phyloP scores from a whole-genome alignment of 2,113 vertebrate genomes.

The Pagrus major region DNA sequence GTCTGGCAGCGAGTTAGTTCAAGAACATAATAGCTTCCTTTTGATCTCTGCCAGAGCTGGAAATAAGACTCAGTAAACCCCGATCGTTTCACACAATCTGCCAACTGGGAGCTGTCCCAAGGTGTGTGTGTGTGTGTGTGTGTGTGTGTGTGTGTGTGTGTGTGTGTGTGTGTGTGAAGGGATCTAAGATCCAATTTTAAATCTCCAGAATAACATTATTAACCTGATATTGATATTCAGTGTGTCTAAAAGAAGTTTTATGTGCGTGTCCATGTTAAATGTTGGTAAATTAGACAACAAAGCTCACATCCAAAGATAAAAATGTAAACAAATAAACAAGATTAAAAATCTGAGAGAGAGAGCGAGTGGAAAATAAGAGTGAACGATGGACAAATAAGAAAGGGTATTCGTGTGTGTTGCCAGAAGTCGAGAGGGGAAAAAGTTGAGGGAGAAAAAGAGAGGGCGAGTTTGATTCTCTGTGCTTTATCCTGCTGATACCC shows the following conservation, averaged over 20 bases:
- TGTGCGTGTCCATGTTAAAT: background rate
- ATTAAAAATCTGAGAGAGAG: no score
- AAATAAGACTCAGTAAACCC: slow-evolving; percentile 59
- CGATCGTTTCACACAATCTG: slow-evolving; percentile 40
- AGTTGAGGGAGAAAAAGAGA: background rate
- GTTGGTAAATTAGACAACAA: background rate
- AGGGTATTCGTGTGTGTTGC: slow-evolving; percentile 12
- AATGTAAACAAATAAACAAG: background rate
- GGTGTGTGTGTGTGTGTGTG: slow-evolving; percentile 45
- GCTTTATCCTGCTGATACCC: slow-evolving; percentile 46
- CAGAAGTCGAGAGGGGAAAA: slow-evolving; percentile 32
- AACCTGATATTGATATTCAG: background rate
- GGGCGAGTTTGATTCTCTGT: slow-evolving; percentile 26
- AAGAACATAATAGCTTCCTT: slow-evolving; percentile 58
- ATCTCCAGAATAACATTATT: background rate
- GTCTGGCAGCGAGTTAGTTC: slow-evolving; percentile 45
- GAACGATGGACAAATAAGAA: background rate
- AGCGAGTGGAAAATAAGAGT: background rate
- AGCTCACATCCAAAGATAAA: background rate
- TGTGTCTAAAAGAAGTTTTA: no score
- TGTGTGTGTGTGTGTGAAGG: background rate
- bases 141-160: slow-evolving; percentile 30
- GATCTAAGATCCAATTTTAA: slow-evolving; percentile 2
- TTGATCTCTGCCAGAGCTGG: slow-evolving; percentile 58
- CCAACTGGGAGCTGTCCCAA: slow-evolving; percentile 48